Percentiles rank a stretch among this genome's conserved stretches.
phyloP scores from a whole-genome alignment of 2,113 vertebrate genomes.

The Dasyurus viverrinus region DNA sequence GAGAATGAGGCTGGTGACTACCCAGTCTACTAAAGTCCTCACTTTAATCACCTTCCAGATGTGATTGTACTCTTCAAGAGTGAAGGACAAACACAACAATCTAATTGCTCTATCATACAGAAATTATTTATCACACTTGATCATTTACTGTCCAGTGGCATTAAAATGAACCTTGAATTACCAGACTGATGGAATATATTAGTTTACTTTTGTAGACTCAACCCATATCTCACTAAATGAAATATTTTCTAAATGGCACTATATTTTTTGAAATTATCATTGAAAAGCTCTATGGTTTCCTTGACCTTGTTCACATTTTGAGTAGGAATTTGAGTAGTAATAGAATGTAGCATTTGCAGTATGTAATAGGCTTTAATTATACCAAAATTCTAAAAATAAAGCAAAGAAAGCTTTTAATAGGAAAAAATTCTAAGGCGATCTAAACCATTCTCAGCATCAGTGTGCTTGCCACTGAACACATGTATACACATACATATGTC shows the following conservation, averaged over 20 bases:
- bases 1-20: no score
- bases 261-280: constrained; percentile 30
- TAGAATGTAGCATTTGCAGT: constrained; percentile 33
- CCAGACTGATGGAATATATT: not conserved
- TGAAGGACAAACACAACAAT: not conserved
- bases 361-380: constrained; percentile 12
- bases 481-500: not conserved
- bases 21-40: no score
- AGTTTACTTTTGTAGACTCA: not conserved
- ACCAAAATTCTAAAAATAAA: constrained; percentile 33
- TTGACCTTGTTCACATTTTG: constrained; percentile 37
- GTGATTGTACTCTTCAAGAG: no score
- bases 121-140: not conserved
- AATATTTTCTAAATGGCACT: constrained; percentile 36
- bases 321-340: not conserved
- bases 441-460: not conserved
- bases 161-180: not conserved
- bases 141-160: not conserved
- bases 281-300: not conserved
- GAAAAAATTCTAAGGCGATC: not conserved
- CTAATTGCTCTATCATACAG: constrained; percentile 10
- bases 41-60: no score
- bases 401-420: not conserved
- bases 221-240: constrained; percentile 47
- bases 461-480: not conserved